These are phyloP conservation scores for Zaprionus africanus DNA, from an alignment of 1,140 invertebrate genomes.

Conservation along the genomic window DNA sequence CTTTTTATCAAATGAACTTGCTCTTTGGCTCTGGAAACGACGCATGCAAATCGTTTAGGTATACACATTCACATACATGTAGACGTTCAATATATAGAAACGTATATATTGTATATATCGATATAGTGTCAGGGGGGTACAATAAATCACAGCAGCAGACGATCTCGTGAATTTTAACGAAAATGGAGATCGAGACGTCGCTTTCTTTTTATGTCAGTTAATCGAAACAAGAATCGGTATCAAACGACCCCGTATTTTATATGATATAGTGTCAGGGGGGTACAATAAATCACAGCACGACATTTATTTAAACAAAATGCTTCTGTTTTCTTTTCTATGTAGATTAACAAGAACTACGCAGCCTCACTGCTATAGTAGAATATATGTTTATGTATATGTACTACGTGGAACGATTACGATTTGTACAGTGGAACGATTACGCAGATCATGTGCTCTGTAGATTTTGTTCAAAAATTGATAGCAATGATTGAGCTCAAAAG, in stretches of 20 bases:
- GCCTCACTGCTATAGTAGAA: background rate
- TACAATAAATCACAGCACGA: slow-evolving; percentile 38
- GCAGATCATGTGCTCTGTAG: slow-evolving; percentile 5
- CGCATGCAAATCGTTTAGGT: slow-evolving; percentile 18
- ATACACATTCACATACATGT: background rate
- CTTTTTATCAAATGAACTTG: slow-evolving; percentile 39
- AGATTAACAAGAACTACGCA: background rate
- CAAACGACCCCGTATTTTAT: too few species aligned
- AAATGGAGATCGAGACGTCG: too few species aligned
- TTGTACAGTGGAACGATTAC: background rate
- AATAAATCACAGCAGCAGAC: slow-evolving; percentile 40
- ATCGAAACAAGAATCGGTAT: too few species aligned
- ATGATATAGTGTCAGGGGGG: too few species aligned
- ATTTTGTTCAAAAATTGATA: slow-evolving; percentile 5
- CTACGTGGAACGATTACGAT: background rate
- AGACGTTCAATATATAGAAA: slow-evolving; percentile 14
- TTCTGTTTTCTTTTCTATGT: background rate
- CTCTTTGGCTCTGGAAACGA: slow-evolving; percentile 37
- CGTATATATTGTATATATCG: background rate
- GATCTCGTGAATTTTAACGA: too few species aligned
- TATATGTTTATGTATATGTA: background rate
- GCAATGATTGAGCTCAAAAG: slow-evolving; percentile 10
- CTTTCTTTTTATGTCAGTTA: too few species aligned
- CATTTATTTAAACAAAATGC: slow-evolving; percentile 34
- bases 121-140: slow-evolving; percentile 11